A percentile compares a stretch with the other conserved stretches of the same genome.
These are phyloP conservation scores for Anabacerthia variegaticeps DNA, from an alignment of 2,797 vertebrate genomes.

Conservation along the genomic window DNA sequence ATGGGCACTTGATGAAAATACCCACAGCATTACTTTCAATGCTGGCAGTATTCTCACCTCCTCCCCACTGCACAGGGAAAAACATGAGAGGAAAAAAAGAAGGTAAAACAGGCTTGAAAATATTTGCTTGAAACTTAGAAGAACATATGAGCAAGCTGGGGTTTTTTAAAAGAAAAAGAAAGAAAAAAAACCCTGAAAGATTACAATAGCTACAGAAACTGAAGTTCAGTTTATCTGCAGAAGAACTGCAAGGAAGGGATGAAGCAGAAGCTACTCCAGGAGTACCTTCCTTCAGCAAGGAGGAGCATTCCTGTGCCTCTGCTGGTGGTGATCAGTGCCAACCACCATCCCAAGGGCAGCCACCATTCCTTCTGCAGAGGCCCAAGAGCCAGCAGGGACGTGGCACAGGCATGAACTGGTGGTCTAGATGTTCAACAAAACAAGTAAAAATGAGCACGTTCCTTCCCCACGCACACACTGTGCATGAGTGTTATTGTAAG, in stretches of 20 bases:
- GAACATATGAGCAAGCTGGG: neutral
- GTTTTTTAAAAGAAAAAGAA: neutral
- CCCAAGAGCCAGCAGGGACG: neutral
- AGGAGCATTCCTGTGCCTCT: neutral
- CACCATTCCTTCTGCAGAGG: neutral
- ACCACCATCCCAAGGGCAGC: neutral
- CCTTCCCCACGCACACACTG: no score
- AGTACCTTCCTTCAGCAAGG: fast-evolving
- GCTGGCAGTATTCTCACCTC: neutral
- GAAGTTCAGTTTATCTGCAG: neutral
- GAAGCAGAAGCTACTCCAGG: neutral
- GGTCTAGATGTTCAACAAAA: neutral
- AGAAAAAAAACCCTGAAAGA: neutral
- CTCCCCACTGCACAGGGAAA: neutral
- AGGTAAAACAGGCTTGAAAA: neutral
- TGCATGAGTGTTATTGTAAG: neutral
- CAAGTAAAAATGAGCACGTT: neutral
- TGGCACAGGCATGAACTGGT: neutral
- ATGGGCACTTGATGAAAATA: neutral
- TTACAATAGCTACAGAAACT: neutral
- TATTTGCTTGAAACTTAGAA: neutral
- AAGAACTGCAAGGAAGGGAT: neutral
- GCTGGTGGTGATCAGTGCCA: neutral
- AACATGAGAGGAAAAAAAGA: neutral
- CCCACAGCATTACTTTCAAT: neutral